A percentile compares a stretch with the other conserved stretches of the same genome.
phyloP scores from a whole-genome alignment of 2,797 vertebrate species.

The Oryzias sinensis region DNA sequence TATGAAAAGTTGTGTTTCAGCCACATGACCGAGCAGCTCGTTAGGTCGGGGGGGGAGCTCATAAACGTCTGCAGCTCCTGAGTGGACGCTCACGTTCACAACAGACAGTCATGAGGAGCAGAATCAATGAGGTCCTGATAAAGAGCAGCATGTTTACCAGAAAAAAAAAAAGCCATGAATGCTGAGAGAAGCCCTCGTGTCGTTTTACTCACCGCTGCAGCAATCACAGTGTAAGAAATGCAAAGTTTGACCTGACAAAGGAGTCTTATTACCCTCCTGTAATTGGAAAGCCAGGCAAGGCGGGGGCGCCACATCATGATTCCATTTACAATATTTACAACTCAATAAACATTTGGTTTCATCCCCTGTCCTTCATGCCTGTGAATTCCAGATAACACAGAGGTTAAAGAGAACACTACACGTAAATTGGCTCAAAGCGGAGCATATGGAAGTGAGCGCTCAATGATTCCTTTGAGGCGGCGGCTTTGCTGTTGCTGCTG shows the following conservation, averaged over 20 bases:
- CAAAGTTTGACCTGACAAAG: constrained; percentile 70
- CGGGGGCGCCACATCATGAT: constrained; percentile 60
- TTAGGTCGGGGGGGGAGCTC: constrained; percentile 20
- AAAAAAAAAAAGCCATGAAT: constrained; percentile 17
- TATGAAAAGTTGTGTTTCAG: constrained; percentile 23
- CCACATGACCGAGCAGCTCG: constrained; percentile 17
- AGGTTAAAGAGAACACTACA: constrained; percentile 72
- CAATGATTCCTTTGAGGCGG: constrained; percentile 56
- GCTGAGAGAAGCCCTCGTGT: constrained; percentile 25
- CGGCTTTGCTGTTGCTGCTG: constrained; percentile 39
- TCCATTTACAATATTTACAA: constrained; percentile 80
- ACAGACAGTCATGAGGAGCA: too few species aligned
- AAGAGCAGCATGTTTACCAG: neutral
- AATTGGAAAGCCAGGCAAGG: constrained; percentile 70
- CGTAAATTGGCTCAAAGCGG: constrained; percentile 72
- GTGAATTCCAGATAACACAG: constrained; percentile 68
- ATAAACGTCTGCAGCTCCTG: constrained; percentile 27
- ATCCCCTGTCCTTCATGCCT: constrained; percentile 70
- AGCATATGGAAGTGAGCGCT: constrained; percentile 60
- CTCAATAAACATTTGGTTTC: constrained; percentile 77
- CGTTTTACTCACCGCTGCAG: constrained; percentile 22
- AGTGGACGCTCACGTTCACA: neutral
- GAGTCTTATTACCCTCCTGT: constrained; percentile 71
- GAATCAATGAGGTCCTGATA: too few species aligned
- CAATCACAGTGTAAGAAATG: constrained; percentile 47